Conservation (phyloP, 2,797 vertebrate genomes). For the Eospalax fontanierii region DNA sequence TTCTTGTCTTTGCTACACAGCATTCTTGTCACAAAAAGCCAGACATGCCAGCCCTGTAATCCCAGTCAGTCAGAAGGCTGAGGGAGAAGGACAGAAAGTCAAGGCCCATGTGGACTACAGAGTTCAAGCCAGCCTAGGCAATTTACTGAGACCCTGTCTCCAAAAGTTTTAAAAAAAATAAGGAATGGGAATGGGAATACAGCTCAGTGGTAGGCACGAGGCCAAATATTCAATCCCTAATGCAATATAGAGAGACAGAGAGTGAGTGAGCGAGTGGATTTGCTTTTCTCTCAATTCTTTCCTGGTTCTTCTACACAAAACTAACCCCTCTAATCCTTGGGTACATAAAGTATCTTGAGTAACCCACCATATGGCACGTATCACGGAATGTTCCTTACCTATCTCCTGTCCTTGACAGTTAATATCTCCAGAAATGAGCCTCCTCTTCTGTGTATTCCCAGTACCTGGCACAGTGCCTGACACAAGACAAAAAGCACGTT, state of each 20-base stretch:
- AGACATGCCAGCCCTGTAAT: neutral
- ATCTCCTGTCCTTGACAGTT: neutral
- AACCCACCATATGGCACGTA: neutral
- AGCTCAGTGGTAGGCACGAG: neutral
- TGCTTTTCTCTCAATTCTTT: conserved; percentile 62
- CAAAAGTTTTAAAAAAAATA: neutral
- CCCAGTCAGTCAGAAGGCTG: neutral
- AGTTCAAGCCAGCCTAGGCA: neutral
- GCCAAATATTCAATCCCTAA: neutral
- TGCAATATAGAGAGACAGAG: neutral
- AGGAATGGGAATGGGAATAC: no score
- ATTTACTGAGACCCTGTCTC: neutral
- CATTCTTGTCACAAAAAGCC: neutral
- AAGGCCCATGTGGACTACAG: neutral
- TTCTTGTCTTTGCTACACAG: neutral
- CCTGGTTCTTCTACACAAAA: conserved; percentile 45
- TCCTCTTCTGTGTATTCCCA: conserved; percentile 17
- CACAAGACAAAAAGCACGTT: neutral
- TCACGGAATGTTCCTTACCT: neutral
- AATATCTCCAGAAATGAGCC: conserved; percentile 48
- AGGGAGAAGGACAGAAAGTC: neutral
- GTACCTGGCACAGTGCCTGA: conserved; percentile 4
- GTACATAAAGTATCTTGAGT: neutral
- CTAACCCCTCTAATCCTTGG: neutral
- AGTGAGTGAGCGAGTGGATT: neutral